Conservation (phyloP, 2,113 vertebrate genomes). For the Centropus bengalensis region DNA sequence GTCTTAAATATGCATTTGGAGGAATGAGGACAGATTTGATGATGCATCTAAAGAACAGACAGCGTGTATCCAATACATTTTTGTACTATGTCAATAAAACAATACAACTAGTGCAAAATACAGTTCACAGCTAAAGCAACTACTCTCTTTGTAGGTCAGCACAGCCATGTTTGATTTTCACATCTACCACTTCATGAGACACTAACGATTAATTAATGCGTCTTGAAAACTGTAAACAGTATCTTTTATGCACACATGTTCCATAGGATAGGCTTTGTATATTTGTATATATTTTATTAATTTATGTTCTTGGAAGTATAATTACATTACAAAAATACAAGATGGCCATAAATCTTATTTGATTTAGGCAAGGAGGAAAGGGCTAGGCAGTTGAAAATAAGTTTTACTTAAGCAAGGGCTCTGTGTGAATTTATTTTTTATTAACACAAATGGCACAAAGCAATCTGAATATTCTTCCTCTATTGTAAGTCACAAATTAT, state of each 20-base stretch:
- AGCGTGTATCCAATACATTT: neutral
- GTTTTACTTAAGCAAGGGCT: slow-evolving; percentile 15
- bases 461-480: neutral
- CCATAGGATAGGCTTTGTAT: neutral
- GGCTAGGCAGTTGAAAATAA: neutral
- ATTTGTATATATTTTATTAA: neutral
- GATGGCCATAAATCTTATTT: neutral
- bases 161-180: slow-evolving; percentile 29
- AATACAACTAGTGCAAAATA: neutral
- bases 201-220: neutral
- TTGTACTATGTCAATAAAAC: neutral
- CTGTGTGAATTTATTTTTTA: slow-evolving; percentile 12
- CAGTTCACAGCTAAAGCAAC: neutral
- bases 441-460: slow-evolving; percentile 37
- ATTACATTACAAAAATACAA: neutral
- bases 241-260: neutral
- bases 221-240: neutral
- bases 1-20: neutral
- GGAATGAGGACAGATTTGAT: neutral
- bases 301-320: neutral
- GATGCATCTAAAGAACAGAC: neutral
- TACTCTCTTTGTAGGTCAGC: neutral
- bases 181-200: neutral
- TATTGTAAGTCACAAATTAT: neutral
- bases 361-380: neutral